Base-by-base conservation (phyloP, 2,113 vertebrate genomes). In the Rhegmatorhina hoffmannsi region DNA sequence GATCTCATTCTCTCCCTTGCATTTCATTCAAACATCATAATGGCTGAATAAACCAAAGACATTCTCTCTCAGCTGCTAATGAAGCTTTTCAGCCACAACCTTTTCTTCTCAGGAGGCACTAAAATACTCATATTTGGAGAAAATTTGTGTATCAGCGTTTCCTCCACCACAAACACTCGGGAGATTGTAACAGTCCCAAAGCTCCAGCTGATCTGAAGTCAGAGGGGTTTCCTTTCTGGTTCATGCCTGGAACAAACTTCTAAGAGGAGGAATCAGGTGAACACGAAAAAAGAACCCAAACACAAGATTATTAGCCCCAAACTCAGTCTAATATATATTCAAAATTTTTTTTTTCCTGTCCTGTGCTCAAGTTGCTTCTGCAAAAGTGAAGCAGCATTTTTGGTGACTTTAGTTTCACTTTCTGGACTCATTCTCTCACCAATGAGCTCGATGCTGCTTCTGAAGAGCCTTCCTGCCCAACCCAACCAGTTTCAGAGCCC, bases 331-430 rank as follows among this genome's bases (percentile, higher is more conserved):
- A 93, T 43, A 53, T 16, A 44, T 13, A 85, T 66, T 87, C 11
- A 58, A 80, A 84, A 83, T 2, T 38, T 12, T 1, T 3, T 20
- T 24, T 29, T 31, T 9, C 70, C 49, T 76, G 36, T 24, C n/a
- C 77, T 64, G 33, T 47, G 31, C 52, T 91, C 52, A 87, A 91
- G 68, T 24, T 0, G 1, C 34, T 82, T 52, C 74, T 83, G 55
- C 43, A 77, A 85, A 95, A 97, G 52, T 40, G 89, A 93, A 95
- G 81, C 38, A 29, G 60, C 77, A 60, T 28, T 91, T 93, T 72
- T 70, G 55, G 38, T 50, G 86, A 53, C 25, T 77, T 93, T 52
- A 66, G 92, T 97, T 97, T 96, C 96, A 92, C 85, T 96, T 97
- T 94, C 94, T 86, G 67, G 50, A 34, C 18, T 83, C 55, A 24